Evolutionary conservation across 2,888 invertebrate species (phyloP), one percentile per base, ranked within the genome.

Genomic region (Magallana nippona): DNA sequence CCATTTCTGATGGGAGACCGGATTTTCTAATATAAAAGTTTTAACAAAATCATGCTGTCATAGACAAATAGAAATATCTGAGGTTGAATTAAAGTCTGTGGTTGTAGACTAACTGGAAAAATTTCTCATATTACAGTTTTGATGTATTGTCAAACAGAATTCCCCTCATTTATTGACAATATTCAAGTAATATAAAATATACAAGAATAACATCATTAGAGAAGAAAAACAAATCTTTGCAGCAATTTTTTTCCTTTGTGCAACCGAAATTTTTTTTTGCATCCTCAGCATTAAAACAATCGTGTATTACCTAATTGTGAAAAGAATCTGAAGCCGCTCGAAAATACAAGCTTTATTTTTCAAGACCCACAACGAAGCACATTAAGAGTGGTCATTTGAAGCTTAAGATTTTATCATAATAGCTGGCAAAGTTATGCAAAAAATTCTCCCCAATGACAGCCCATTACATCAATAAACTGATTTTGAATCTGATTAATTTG

Each of bases 381-480:
- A 71, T 71, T 27, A 71, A 71, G 71, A 71, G 13, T 71, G 71
- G 71, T 71, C 71, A 71, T 71, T 71, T 71, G 27, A 71, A 71
- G 71, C 71, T 71, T 2, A 71, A 71, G 71, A 71, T 71, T 71
- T 71, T 71, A 71, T 71, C 71, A 71, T 71, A 71, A 71, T 71
- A 71, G 71, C 32, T 10, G 22, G 71, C 27, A 27, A 71, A 71
- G 71, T 71, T 71, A 71, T 71, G 71, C 71, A 71, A 71, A 71
- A 71, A 22, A 71, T 71, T 71, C 71, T 32, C 71, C 32, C 71
- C 71, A 71, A 71, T 71, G 71, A 71, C 71, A 71, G 11, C 71
- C 71, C 80, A 80, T 80, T 80, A 57, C 80, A 80, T 80, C 57
- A 80, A 80, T 57, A 80, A 57, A 80, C 80, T 80, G 80, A 80